Percentiles rank a stretch among this genome's conserved stretches.
Conservation (phyloP, 2,888 invertebrate species). For the Hypsopygia costalis region DNA sequence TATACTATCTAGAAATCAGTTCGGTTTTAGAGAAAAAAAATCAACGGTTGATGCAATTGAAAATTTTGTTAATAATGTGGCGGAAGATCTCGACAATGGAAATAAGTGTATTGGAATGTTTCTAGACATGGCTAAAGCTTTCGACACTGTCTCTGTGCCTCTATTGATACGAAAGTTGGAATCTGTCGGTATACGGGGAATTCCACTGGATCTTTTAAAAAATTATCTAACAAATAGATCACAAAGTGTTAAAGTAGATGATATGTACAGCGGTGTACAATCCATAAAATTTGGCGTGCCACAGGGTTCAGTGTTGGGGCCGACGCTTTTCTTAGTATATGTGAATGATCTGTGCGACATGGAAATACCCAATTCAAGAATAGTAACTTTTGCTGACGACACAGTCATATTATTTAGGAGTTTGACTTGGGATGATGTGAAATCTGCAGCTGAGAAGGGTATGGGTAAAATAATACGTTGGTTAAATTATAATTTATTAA, state of each 20-base stretch:
- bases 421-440: no score
- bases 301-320: background rate
- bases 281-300: background rate
- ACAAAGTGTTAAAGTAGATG: conserved; percentile 1
- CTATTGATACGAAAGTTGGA: conserved; percentile 11
- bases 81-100: conserved; percentile 8
- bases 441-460: no score
- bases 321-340: background rate
- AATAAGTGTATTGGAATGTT: conserved; percentile 15
- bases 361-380: background rate
- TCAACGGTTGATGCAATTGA: conserved; percentile 14
- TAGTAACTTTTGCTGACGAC: background rate
- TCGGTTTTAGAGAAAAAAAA: conserved; percentile 12
- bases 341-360: background rate
- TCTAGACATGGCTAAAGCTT: conserved; percentile 15
- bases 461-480: no score
- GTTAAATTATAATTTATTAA: no score
- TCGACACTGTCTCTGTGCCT: conserved; percentile 16
- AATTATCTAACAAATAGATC: background rate
- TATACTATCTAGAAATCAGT: conserved; percentile 10
- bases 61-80: conserved; percentile 7
- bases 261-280: no score
- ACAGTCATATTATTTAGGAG: background rate
- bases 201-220: background rate
- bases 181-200: conserved; percentile 9